Conservation (phyloP, 2,113 vertebrate genomes). For the Thomomys bottae region DNA sequence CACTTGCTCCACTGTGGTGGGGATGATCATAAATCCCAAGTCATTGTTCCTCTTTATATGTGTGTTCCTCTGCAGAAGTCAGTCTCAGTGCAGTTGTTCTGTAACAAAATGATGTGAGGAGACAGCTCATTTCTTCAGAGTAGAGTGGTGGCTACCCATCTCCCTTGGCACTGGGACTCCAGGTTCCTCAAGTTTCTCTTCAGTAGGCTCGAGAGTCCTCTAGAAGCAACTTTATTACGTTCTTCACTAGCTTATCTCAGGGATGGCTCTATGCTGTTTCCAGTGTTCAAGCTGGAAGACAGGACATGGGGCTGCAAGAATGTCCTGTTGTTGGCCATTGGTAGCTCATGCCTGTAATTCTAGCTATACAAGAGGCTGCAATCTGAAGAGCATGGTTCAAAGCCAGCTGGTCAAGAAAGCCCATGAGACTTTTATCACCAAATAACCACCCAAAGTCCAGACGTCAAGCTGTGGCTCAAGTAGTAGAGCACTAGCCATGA, state of each 20-base stretch:
- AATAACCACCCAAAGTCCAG: too few relatives aligned
- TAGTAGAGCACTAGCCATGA: too few relatives aligned
- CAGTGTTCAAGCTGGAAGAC: neutral
- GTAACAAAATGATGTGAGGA: neutral
- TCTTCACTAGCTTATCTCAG: neutral
- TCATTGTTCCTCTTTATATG: neutral
- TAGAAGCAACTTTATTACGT: neutral
- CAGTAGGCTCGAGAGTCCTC: too few relatives aligned
- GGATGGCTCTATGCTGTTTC: neutral
- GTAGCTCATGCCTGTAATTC: too few relatives aligned
- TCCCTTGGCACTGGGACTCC: neutral
- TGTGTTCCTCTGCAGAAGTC: neutral
- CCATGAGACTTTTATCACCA: too few relatives aligned
- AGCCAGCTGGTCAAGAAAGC: too few relatives aligned
- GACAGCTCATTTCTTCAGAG: rapidly evolving
- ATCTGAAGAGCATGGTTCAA: too few relatives aligned
- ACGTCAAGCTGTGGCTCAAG: too few relatives aligned
- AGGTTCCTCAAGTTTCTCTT: neutral
- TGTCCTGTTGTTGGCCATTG: neutral
- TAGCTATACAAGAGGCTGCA: too few relatives aligned
- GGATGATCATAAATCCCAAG: too few relatives aligned
- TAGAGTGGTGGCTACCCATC: neutral
- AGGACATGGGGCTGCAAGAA: neutral
- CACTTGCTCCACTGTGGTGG: rapidly evolving
- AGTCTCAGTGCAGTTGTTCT: neutral